Evolutionary conservation across 2,888 invertebrate species (phyloP).

Genomic region (Xestia ashworthii): DNA sequence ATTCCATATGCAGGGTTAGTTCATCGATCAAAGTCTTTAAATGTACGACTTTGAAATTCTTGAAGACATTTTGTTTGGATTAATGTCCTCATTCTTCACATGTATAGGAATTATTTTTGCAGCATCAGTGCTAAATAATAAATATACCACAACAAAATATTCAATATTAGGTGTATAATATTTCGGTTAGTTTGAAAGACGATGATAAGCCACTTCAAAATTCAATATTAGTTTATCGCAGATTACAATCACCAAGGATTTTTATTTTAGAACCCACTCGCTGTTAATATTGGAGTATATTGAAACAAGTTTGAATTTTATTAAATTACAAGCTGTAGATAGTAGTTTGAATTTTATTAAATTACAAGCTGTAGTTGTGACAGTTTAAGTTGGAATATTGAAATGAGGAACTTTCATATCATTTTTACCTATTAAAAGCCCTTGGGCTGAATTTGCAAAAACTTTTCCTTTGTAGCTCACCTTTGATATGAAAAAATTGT

Average conservation of each 20-base stretch:
- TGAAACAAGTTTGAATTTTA: background rate
- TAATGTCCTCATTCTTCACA: background rate
- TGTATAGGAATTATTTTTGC: too few relatives aligned
- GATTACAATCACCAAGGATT: background rate
- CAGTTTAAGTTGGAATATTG: too few relatives aligned
- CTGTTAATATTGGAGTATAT: background rate
- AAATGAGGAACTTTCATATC: background rate
- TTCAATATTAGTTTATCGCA: background rate
- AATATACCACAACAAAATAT: background rate
- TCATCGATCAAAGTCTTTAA: slow-evolving; percentile 59
- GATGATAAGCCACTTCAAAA: background rate
- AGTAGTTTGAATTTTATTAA: too few relatives aligned
- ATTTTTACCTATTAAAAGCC: background rate
- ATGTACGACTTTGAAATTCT: slow-evolving; percentile 42
- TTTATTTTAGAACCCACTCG: background rate
- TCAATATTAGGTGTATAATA: background rate
- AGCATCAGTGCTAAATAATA: background rate
- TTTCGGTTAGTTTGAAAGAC: background rate
- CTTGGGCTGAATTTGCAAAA: background rate
- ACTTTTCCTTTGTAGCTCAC: background rate
- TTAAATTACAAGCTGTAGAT: too few relatives aligned
- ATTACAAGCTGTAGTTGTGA: too few relatives aligned
- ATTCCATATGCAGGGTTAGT: slow-evolving; percentile 17
- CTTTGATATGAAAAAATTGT: background rate
- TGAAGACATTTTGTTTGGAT: slow-evolving; percentile 29